phyloP scores from a whole-genome alignment of 1,140 invertebrate genomes.

The Oreohelix idahoensis region DNA sequence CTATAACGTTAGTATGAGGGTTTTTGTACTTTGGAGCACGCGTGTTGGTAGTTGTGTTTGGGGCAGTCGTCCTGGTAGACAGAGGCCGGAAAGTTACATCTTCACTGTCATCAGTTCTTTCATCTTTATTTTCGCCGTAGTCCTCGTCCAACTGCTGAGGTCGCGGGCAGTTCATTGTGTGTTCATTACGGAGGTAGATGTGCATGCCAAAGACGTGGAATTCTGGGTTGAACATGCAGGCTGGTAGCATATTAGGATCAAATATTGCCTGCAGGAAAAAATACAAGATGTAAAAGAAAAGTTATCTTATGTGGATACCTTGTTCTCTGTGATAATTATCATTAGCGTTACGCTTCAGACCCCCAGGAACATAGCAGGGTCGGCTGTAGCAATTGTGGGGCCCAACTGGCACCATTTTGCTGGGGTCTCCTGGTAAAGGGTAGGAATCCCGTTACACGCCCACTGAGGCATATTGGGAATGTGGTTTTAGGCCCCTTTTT shows the following conservation, averaged over 20 bases:
- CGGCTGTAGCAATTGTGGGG: too few species aligned
- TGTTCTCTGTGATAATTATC: too few species aligned
- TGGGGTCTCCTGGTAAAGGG: too few species aligned
- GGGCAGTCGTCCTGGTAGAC: neutral
- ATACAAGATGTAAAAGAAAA: too few species aligned
- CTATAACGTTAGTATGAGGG: neutral
- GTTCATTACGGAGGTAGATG: slow-evolving; percentile 55
- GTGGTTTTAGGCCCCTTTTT: too few species aligned
- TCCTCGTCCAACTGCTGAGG: neutral
- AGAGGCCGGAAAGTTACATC: slow-evolving; percentile 33
- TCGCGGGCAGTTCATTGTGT: slow-evolving; percentile 52
- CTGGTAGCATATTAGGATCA: slow-evolving; percentile 54
- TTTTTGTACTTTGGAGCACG: slow-evolving; percentile 1
- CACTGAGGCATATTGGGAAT: too few species aligned
- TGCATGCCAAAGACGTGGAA: slow-evolving; percentile 60
- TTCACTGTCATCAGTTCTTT: neutral
- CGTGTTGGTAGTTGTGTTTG: neutral
- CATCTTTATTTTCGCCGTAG: slow-evolving; percentile 2
- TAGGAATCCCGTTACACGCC: too few species aligned
- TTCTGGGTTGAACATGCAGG: slow-evolving; percentile 59
- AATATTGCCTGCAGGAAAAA: slow-evolving; percentile 56
- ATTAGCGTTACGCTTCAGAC: too few species aligned
- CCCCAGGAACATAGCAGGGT: too few species aligned
- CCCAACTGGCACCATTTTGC: too few species aligned
- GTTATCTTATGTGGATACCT: too few species aligned